Evolutionary conservation across 2,797 vertebrate genomes (phyloP).

Genomic region (Sebastiscus albofasciatus): DNA sequence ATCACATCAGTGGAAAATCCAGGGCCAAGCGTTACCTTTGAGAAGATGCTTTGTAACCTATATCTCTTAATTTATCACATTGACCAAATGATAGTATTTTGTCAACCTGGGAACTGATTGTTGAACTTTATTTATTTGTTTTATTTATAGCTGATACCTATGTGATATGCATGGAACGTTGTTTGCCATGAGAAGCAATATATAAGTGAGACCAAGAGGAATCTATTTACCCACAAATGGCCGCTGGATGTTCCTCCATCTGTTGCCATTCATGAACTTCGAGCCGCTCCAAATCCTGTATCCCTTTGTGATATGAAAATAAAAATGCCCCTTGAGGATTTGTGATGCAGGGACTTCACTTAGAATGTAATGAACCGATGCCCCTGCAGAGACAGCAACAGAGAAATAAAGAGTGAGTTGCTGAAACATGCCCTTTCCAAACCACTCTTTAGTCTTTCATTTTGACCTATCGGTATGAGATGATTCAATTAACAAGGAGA

Average conservation of each 20-base stretch:
- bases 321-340: conserved; percentile 13
- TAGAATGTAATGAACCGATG: conserved; percentile 16
- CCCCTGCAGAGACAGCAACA: not conserved
- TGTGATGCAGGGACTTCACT: conserved; percentile 10
- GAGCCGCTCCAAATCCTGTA: conserved; percentile 1
- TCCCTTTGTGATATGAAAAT: not conserved
- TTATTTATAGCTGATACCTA: not conserved
- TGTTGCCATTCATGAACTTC: conserved; percentile 25
- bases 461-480: conserved; percentile 34
- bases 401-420: conserved; percentile 15
- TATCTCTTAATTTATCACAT: conserved; percentile 6
- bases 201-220: not conserved
- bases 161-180: not conserved
- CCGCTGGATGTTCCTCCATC: not conserved
- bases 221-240: not conserved
- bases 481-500: conserved; percentile 33
- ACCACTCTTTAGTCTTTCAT: conserved; percentile 5
- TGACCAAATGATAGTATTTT: not conserved
- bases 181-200: not conserved
- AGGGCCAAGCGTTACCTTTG: not conserved
- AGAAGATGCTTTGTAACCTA: not conserved
- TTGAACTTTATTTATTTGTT: not conserved
- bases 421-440: conserved; percentile 31
- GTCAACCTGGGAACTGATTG: not conserved
- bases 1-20: conserved; percentile 3